Conservation (phyloP, 2,888 invertebrate species). For the Orthosia cruda region DNA sequence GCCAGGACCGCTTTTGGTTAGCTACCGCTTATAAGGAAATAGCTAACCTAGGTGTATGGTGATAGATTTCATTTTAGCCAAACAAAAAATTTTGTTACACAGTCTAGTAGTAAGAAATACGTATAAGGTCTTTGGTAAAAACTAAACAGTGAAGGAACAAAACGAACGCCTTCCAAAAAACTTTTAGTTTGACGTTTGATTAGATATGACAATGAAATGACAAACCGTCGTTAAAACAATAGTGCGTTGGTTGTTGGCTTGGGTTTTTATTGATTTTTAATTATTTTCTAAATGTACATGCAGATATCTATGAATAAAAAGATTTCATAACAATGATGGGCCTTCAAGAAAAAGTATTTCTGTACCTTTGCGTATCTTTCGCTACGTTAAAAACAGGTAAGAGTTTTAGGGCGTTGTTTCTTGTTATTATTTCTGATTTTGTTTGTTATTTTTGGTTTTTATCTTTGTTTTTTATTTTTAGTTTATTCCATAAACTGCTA, state of each 20-base stretch:
- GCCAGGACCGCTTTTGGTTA: no score
- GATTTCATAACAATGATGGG: slow-evolving; percentile 66
- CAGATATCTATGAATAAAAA: slow-evolving; percentile 31
- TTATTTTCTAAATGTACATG: slow-evolving; percentile 25
- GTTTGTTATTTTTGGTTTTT: slow-evolving; percentile 70
- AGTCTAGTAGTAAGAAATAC: no score
- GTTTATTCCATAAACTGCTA: slow-evolving; percentile 95
- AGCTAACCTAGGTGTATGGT: no score
- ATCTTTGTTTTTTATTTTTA: slow-evolving; percentile 83
- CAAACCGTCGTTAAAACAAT: slow-evolving; percentile 7
- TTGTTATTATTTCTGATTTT: slow-evolving; percentile 63
- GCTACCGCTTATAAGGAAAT: no score
- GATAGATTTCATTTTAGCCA: no score
- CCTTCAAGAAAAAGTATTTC: slow-evolving; percentile 57
- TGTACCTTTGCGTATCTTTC: slow-evolving; percentile 70
- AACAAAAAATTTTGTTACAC: no score
- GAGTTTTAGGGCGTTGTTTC: slow-evolving; percentile 77
- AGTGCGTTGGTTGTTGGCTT: slow-evolving; percentile 24
- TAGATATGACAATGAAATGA: neutral
- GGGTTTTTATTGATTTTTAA: slow-evolving; percentile 57
- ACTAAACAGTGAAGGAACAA: neutral
- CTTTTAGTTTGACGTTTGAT: no score
- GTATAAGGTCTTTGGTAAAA: no score
- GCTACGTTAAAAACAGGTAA: slow-evolving; percentile 78
- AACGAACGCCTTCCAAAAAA: no score